A percentile compares a stretch with the other conserved stretches of the same genome.
Conservation (phyloP, 2,797 vertebrate genomes). For the Gambelia wislizenii region DNA sequence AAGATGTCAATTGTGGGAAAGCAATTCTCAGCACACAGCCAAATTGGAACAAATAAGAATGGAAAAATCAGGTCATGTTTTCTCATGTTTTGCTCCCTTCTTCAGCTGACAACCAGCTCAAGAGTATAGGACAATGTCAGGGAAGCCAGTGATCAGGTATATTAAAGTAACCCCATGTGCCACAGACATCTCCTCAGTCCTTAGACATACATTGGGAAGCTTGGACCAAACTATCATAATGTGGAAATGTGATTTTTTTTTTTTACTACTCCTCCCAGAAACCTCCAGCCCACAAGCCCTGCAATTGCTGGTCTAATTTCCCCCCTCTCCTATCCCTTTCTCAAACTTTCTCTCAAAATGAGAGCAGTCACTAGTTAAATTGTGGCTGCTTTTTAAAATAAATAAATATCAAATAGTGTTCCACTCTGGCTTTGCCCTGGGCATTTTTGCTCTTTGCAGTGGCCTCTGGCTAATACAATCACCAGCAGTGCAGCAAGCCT, state of each 20-base stretch:
- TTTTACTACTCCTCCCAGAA: too few relatives aligned
- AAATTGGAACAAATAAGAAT: constrained; percentile 13
- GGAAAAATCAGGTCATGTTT: constrained; percentile 18
- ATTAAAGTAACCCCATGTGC: neutral
- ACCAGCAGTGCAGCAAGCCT: neutral
- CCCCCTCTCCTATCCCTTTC: too few relatives aligned
- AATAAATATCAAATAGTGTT: neutral
- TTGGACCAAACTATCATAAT: neutral
- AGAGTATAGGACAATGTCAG: too few relatives aligned
- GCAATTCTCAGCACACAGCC: neutral
- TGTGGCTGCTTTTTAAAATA: neutral
- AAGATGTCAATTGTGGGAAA: constrained; percentile 13
- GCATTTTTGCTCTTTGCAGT: neutral
- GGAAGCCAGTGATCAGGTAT: neutral
- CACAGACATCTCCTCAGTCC: neutral
- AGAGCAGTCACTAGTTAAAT: neutral
- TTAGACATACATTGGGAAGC: neutral
- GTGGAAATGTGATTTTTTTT: too few relatives aligned
- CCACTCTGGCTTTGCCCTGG: neutral
- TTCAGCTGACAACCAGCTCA: neutral
- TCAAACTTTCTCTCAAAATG: neutral
- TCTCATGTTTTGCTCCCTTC: neutral
- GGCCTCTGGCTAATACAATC: neutral
- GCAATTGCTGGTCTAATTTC: neutral
- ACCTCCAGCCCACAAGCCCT: too few relatives aligned